Conservation (phyloP, 2,888 invertebrate species). For the Rhyacophila evoluta region DNA sequence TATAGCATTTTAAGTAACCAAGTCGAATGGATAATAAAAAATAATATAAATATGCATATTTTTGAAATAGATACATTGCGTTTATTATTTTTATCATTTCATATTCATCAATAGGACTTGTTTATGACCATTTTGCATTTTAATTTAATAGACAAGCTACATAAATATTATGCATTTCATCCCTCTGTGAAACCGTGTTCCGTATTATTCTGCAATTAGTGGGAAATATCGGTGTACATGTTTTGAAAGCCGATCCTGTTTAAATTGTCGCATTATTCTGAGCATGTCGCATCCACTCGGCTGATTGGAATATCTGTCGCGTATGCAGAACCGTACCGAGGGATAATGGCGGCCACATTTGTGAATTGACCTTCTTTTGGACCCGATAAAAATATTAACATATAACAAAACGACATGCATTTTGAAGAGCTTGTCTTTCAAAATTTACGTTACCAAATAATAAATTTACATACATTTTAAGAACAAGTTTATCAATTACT, state of each 20-base stretch:
- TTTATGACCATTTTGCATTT: no score
- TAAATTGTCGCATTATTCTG: conserved; percentile 15
- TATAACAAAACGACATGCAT: neutral
- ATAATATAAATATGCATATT: no score
- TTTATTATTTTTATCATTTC: no score
- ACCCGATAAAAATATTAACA: neutral
- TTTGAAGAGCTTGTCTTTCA: neutral
- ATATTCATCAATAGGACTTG: no score
- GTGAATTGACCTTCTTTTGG: neutral
- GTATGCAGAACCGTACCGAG: neutral
- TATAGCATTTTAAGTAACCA: no score
- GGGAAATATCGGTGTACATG: neutral
- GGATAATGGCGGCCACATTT: neutral
- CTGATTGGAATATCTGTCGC: conserved; percentile 10
- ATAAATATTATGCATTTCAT: neutral
- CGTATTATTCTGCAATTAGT: neutral
- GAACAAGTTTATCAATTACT: no score
- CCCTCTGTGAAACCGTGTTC: neutral
- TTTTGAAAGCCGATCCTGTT: neutral
- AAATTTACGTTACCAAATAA: no score
- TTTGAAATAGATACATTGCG: no score
- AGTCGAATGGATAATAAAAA: no score
- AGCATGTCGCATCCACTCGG: neutral
- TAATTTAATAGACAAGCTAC: neutral
- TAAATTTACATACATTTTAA: no score